phyloP scores from a whole-genome alignment of 2,888 invertebrate genomes.

The Temnothorax unifasciatus region DNA sequence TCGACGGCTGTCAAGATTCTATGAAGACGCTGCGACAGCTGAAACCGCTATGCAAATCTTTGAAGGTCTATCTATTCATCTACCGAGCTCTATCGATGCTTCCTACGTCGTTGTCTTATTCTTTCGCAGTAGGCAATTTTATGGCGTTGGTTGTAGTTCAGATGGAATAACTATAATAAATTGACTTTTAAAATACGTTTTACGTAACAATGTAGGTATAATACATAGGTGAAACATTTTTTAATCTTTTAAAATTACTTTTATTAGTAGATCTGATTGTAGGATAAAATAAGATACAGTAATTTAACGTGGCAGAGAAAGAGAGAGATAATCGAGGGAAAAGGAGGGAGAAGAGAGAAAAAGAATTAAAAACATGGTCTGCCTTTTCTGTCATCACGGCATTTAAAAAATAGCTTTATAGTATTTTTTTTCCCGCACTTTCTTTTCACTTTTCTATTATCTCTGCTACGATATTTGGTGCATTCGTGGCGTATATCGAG shows the following conservation, averaged over 20 bases:
- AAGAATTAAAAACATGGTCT: neutral
- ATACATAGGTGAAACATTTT: too few relatives aligned
- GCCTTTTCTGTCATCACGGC: neutral
- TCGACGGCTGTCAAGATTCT: conserved; percentile 64
- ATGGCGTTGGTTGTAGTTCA: neutral
- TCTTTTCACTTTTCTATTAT: neutral
- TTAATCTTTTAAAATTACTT: too few relatives aligned
- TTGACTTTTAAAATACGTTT: neutral
- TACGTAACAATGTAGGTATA: neutral
- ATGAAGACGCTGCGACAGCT: conserved; percentile 65
- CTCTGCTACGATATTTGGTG: neutral
- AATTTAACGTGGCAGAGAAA: neutral
- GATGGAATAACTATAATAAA: neutral
- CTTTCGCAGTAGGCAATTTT: neutral
- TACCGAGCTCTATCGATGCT: conserved; percentile 1
- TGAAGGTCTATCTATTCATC: conserved; percentile 8
- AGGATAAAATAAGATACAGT: too few relatives aligned
- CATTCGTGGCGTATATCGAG: neutral
- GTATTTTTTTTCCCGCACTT: neutral
- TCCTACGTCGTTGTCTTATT: neutral
- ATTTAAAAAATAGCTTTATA: neutral
- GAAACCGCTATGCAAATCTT: conserved; percentile 69
- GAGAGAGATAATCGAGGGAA: neutral
- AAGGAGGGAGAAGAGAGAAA: neutral
- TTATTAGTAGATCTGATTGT: too few relatives aligned